Evolutionary conservation across 2,888 invertebrate species (phyloP), one percentile per base, ranked within the genome.

Genomic region (Steinernema hermaphroditum): DNA sequence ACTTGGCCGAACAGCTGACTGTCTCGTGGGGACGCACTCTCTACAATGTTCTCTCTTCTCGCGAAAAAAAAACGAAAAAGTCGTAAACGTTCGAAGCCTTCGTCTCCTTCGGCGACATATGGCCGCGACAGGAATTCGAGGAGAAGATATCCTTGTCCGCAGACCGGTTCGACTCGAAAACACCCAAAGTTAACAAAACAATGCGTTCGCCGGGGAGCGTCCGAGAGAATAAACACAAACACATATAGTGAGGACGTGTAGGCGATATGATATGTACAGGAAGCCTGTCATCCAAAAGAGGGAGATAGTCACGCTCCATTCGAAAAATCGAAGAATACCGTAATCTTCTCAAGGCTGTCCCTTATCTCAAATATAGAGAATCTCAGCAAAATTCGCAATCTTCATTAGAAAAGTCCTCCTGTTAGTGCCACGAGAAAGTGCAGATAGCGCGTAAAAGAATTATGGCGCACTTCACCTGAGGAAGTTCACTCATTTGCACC

Each of bases 161-260:
- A 62, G 62, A 62, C 62, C 32, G 34, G 32, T 6, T 16, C 62
- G 32, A 2, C 62, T 62, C 62, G 32, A 62, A 62, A 62, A 62
- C 62, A 62, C 6, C 29, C 32, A 32, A 37, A 62, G 50, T 50
- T 50, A 50, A 62, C 32, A 62, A 32, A 62, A 62, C 62, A 62
- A 62, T 29, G 16, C 29, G 62, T 32, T 46, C 16, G 46, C 16
- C 16, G 46, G n/a, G 22, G 22, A n/a, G 9, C 46, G 46, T 46
- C n/a, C n/a, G 6, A 4, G 46, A 19, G 16, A 4, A 19, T n/a
- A n/a, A 19, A 46, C 46, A 46, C n/a, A 46, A 16, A 46, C 6
- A 46, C 37, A 37, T 12, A 8, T 12, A 37, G 12, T 4, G 12
- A 37, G 37, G 12, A 4, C 12, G 37, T 12, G 12, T 37, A 37